These are phyloP conservation scores for Eledona agricola DNA, from an alignment of 2,888 invertebrate species.

Conservation along the genomic window DNA sequence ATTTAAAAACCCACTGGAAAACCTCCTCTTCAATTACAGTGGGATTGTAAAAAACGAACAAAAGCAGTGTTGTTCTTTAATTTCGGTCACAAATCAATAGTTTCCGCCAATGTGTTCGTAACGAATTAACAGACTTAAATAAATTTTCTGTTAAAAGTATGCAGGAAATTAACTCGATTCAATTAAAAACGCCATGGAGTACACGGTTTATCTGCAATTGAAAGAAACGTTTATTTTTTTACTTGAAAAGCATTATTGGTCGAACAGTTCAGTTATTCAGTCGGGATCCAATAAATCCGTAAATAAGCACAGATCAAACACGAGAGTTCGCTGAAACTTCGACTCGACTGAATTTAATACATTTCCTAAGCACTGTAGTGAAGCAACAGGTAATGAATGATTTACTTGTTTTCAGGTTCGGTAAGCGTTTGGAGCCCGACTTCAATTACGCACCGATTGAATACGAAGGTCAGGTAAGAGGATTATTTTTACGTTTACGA, in stretches of 20 bases:
- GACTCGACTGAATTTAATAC: conserved; percentile 25
- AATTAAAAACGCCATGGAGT: too few relatives aligned
- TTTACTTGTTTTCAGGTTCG: conserved; percentile 56
- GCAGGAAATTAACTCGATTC: conserved; percentile 23
- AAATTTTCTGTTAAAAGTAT: conserved; percentile 13
- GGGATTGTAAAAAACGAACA: too few relatives aligned
- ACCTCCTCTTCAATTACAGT: too few relatives aligned
- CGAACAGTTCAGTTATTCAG: too few relatives aligned
- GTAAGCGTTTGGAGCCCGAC: conserved; percentile 53
- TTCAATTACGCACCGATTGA: conserved; percentile 51
- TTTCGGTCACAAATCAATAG: too few relatives aligned
- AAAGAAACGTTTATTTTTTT: background rate
- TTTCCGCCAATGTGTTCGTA: too few relatives aligned
- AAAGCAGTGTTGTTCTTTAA: too few relatives aligned
- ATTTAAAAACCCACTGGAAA: too few relatives aligned
- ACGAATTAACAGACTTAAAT: too few relatives aligned
- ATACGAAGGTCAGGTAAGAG: conserved; percentile 56
- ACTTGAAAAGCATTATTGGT: too few relatives aligned
- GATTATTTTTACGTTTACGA: conserved; percentile 19
- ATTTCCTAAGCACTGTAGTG: conserved; percentile 17
- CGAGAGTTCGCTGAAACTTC: conserved; percentile 22
- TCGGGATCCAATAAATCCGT: conserved; percentile 30
- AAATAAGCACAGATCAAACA: conserved; percentile 22
- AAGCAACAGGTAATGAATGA: conserved; percentile 43
- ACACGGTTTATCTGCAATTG: too few relatives aligned